Base-by-base conservation (phyloP, 2,888 invertebrate species). In the Papilio demoleus region DNA sequence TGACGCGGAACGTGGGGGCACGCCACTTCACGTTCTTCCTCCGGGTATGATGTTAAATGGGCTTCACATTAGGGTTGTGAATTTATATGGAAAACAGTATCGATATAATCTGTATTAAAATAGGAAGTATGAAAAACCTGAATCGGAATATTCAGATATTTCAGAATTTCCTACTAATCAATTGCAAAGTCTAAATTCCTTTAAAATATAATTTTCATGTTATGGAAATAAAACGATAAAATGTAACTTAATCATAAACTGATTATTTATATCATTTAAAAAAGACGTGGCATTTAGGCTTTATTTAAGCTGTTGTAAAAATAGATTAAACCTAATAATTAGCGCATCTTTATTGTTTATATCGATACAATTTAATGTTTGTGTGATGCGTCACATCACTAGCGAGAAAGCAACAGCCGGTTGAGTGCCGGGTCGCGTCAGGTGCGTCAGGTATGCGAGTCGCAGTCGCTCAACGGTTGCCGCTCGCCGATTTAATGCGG, bases 381-480 rank as follows among this genome's bases (percentile, higher is more conserved):
- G 24, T 1, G 12, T 14, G 31, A 11, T 6, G 4, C 9, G 1
- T n/a, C 47, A 22, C 68, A 47, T 47, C 68, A 27, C 63, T 68
- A 58, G 6, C 36, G 45, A 34, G 62, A 66, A 75, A 68, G 75
- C 74, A 75, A 75, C 76, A 75, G 76, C 71, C 75, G 73, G 72
- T 71, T 45, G 71, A 65, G 68, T 69, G 17, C 34, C 27, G 19
- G n/a, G 19, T 19, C 42, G 36, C 24, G 61, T 68, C 68, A 63
- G 62, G 68, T 58, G 56, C 56, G 38, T 8, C 50, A 22, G 50
- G 22, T 42, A 27, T 40, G n/a, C 42, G 47, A 66, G 36, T 34
- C 17, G 59, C 24, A 22, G 59, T 45, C 58, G 34, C 31, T 45
- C 31, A 19, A 6, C 17, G 19, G 17, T 45, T 19, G 42, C 8